phyloP scores from a whole-genome alignment of 2,888 invertebrate genomes.

The Ophion ellenae region DNA sequence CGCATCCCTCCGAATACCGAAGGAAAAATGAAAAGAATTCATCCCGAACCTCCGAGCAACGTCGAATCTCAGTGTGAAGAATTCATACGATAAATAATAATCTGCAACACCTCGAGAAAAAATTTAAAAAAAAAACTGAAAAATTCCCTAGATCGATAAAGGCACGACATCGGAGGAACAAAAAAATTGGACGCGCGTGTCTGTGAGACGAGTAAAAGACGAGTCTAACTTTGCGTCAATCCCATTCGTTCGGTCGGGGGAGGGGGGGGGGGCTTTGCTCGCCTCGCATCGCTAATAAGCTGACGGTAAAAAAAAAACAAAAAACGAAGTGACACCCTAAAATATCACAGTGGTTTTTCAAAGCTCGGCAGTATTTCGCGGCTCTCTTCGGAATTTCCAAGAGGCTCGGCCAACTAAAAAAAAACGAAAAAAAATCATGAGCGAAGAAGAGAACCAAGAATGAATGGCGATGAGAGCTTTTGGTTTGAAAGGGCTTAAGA shows the following conservation, averaged over 20 bases:
- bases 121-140: neutral
- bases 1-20: neutral
- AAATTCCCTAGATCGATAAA: slow-evolving; percentile 12
- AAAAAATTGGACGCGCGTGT: neutral
- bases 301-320: slow-evolving; percentile 20
- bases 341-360: slow-evolving; percentile 30
- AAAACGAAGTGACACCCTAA: slow-evolving; percentile 22
- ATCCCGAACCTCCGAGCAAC: neutral
- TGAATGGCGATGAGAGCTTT: neutral
- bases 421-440: neutral
- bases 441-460: neutral
- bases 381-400: slow-evolving; percentile 2
- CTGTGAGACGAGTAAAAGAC: slow-evolving; percentile 1
- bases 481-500: slow-evolving; percentile 8
- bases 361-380: slow-evolving; percentile 25
- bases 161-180: neutral
- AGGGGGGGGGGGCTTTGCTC: slow-evolving; percentile 9
- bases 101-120: neutral
- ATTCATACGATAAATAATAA: too few relatives aligned
- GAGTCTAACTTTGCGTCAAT: slow-evolving; percentile 28
- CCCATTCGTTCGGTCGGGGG: slow-evolving; percentile 23
- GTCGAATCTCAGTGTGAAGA: neutral
- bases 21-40: neutral
- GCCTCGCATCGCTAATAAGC: slow-evolving; percentile 51
- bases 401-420: neutral